Evolutionary conservation across 2,888 invertebrate genomes (phyloP).

Genomic region (Eristalis arbustorum): DNA sequence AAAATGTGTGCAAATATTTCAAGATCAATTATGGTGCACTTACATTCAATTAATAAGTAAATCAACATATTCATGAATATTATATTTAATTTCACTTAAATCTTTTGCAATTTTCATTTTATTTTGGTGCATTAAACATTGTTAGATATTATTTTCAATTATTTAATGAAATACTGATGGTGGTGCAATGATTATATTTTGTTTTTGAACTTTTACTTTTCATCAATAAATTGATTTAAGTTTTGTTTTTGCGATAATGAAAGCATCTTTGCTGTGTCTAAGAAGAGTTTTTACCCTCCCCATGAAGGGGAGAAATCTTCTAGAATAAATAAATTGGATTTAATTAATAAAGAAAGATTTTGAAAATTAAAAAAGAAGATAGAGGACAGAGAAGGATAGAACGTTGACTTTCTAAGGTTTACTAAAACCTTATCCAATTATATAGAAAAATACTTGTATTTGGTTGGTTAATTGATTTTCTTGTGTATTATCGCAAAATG

Average conservation of each 20-base stretch:
- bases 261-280: slow-evolving; percentile 79
- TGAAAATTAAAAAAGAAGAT: slow-evolving; percentile 58
- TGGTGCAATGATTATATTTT: slow-evolving; percentile 76
- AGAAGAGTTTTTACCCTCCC: slow-evolving; percentile 47
- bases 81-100: slow-evolving; percentile 33
- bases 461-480: slow-evolving; percentile 61
- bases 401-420: slow-evolving; percentile 30
- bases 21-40: slow-evolving; percentile 53
- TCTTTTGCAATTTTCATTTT: slow-evolving; percentile 58
- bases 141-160: slow-evolving; percentile 34
- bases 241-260: slow-evolving; percentile 77
- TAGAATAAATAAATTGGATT: slow-evolving; percentile 65
- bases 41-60: slow-evolving; percentile 42
- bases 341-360: slow-evolving; percentile 54
- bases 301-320: slow-evolving; percentile 50
- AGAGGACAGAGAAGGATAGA: slow-evolving; percentile 46
- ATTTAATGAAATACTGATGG: slow-evolving; percentile 63
- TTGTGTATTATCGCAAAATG: slow-evolving; percentile 54
- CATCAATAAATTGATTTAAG: slow-evolving; percentile 63
- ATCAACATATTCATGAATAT: slow-evolving; percentile 5
- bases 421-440: slow-evolving; percentile 34
- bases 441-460: slow-evolving; percentile 8
- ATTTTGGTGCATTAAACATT: slow-evolving; percentile 68
- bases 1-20: slow-evolving; percentile 55
- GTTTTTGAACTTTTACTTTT: slow-evolving; percentile 62